These are phyloP conservation scores for Paramisgurnus dabryanus DNA, from an alignment of 2,113 vertebrate species.

Conservation along the genomic window DNA sequence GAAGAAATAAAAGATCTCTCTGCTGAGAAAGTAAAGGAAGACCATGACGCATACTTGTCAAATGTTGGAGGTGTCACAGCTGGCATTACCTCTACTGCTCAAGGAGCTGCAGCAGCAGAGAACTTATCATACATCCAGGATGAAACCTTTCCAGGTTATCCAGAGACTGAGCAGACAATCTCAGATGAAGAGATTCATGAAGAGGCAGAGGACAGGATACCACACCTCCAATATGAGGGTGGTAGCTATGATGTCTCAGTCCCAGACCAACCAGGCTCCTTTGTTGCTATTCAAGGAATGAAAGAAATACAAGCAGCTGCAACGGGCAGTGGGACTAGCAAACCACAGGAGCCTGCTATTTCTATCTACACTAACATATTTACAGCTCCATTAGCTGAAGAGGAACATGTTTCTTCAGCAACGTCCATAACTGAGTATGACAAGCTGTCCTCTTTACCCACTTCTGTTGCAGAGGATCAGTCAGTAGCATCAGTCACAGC, in stretches of 20 bases:
- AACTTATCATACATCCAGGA: constrained; percentile 88
- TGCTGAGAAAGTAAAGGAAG: constrained; percentile 64
- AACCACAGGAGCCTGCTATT: constrained; percentile 81
- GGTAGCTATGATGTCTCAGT: constrained; percentile 84
- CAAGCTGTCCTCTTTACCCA: constrained; percentile 92
- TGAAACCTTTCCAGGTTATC: constrained; percentile 88
- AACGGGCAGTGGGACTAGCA: constrained; percentile 68
- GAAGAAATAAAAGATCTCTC: constrained; percentile 71
- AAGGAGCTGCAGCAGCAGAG: constrained; percentile 77
- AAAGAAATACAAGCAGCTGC: constrained; percentile 71
- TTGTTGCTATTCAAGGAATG: constrained; percentile 83
- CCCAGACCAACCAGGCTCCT: constrained; percentile 83
- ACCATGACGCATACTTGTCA: constrained; percentile 68
- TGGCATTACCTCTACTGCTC: constrained; percentile 65
- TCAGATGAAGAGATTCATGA: constrained; percentile 97
- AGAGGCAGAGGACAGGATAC: constrained; percentile 90
- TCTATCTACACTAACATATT: constrained; percentile 88
- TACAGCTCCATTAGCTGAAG: constrained; percentile 93
- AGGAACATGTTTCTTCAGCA: constrained; percentile 95
- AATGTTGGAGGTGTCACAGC: constrained; percentile 75
- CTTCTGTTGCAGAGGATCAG: constrained; percentile 93
- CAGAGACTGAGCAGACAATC: constrained; percentile 90
- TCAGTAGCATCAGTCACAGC: constrained; percentile 87
- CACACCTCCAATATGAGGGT: constrained; percentile 86
- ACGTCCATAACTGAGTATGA: constrained; percentile 98